Base-by-base conservation (phyloP, 92 coral and sea anemone genomes). In the Porites evermanni region DNA sequence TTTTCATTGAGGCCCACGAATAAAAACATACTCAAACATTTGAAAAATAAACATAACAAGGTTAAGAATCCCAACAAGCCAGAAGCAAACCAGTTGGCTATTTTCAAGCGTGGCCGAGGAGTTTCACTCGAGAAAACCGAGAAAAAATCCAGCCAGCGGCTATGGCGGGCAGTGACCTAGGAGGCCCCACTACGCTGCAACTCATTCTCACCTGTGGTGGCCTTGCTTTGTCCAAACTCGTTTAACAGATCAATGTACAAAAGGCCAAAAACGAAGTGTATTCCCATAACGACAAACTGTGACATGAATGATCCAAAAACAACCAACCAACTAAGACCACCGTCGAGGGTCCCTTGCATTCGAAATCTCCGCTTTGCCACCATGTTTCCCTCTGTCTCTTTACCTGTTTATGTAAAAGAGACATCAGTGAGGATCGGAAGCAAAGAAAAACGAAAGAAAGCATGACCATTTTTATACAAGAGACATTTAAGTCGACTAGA, bases 261-360 rank as follows among this genome's bases (percentile, higher is more conserved):
- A 19, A 93, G 79, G 24, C 98, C 98, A 70, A 94, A 94, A 2
- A 93, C 89, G 52, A 92, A 90, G 56, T 94, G 94, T 14, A 89
- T 87, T 53, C 98, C 98, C 79, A 94, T 74, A 4, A 93, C 92
- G 11, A 88, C 87, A 38, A 92, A 90, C 89, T 92, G 95, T 54
- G 91, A 81, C 83, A 94, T 71, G 54, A 94, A 94, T 6, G 98
- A 92, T 0, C 92, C 91, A 4, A 93, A 76, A 19, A 92, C 98
- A 16, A 93, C 82, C 24, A 94, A 72, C 98, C 98, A 94, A 86
- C 98, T 93, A 16, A 91, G 77, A 67, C 98, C 98, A 12, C 98
- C 98, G 65, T 94, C 98, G 20, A 90, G 92, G 51, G 63, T 78
- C 29, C 88, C 95, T 19, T 75, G 89, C 20, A 71, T 61, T 38